Conservation (phyloP, 35 echinoderm and acorn worm genomes). For the Acanthaster planci region DNA sequence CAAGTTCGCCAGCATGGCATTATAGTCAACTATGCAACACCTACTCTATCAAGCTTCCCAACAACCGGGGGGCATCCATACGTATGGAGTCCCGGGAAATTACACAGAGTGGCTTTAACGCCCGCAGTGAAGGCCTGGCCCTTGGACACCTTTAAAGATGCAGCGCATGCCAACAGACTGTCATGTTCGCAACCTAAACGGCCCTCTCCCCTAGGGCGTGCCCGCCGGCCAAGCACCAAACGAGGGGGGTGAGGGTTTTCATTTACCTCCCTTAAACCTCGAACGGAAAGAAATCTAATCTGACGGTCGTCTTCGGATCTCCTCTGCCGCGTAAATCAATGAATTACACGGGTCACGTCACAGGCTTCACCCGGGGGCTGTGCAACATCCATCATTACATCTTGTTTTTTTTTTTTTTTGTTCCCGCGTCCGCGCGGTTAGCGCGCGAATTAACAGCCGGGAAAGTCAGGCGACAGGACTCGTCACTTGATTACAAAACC, state of each 20-base stretch:
- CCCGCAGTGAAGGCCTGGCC: too few relatives aligned
- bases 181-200: background rate
- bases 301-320: constrained; percentile 21
- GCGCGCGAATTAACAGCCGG: constrained; percentile 13
- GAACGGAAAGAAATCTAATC: constrained; percentile 5
- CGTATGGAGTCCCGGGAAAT: too few relatives aligned
- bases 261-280: background rate
- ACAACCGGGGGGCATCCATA: too few relatives aligned
- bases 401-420: background rate
- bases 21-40: too few relatives aligned
- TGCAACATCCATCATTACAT: constrained; percentile 31
- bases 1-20: too few relatives aligned
- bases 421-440: background rate
- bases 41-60: too few relatives aligned
- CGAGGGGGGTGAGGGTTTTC: background rate
- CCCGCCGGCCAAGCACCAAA: background rate
- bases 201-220: background rate
- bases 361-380: constrained; percentile 11
- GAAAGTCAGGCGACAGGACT: constrained; percentile 17
- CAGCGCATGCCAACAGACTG: background rate
- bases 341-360: constrained; percentile 30
- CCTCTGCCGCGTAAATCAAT: constrained; percentile 30
- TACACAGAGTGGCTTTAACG: too few relatives aligned
- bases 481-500: constrained; percentile 7
- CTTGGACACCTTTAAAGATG: too few relatives aligned